Base-by-base conservation (phyloP, 2,888 invertebrate species). In the Saturnia japonica region DNA sequence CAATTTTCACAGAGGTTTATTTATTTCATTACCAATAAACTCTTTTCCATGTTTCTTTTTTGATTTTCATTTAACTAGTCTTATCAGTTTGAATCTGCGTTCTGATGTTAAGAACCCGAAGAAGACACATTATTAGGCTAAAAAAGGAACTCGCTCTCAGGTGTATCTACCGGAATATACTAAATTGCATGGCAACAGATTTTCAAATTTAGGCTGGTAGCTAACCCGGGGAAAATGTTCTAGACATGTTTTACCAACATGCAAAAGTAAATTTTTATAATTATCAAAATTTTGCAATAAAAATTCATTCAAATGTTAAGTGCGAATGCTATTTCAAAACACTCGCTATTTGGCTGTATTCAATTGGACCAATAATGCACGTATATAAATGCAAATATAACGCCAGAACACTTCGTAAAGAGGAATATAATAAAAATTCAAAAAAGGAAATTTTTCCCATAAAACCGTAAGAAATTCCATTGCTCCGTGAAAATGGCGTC, bases 391-490 rank as follows among this genome's bases (percentile, higher is more conserved):
- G 28, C 57, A 60, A 60, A 60, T 28, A 60, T 28, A 28, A 28
- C 6, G 28, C 22, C 8, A 28, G 14, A 60, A 28, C 57, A 60
- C 57, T 28, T 28, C 12, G 8, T 60, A 60, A 60, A 60, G 4
- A 25, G 57, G 57, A 16, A 60, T 25, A 64, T 40, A 40, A 64
- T 64, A 40, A 64, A 60, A 64, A 40, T 64, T 40, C 19, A 64
- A 64, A 69, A 71, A 75, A 71, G 42, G 22, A 68, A 75, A 72
- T 72, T 69, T 75, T 78, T n/a, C 83, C 84, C 87, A 84, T 86
- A 85, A 84, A 82, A 83, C 84, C 83, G 84, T 81, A 83, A 81
- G 82, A 80, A 82, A 87, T 88, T 86, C 85, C 85, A 88, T 89
- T 88, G 83, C 82, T 78, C 79, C 81, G 85, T 78, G 86, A 86